Base-by-base conservation (phyloP, 2,888 invertebrate species). In the Lomographa bimaculata region DNA sequence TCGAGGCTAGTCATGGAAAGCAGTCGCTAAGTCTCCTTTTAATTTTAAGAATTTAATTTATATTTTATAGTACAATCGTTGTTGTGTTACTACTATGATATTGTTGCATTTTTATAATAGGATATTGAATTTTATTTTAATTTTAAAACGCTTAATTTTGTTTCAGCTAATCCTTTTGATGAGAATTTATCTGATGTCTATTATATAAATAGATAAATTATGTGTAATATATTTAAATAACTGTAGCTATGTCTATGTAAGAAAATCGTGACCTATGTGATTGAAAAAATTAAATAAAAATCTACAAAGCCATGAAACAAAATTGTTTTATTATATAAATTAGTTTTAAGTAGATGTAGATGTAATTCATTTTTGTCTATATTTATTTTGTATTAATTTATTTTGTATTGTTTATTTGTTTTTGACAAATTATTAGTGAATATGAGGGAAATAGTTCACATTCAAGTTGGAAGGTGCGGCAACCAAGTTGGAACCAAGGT, bases 371-470 rank as follows among this genome's bases (percentile, higher is more conserved):
- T 60, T 63, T 57, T 58, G 57, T 58, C 54, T 63, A 53, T 65
- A 57, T 46, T 71, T 61, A 63, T 61, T 70, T 70, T 61, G 36
- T 14, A 47, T 7, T 45, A 40, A 47, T 54, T 50, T 46, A 40
- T 32, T 43, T 50, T 38, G 45, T 46, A 53, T 57, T 51, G 40
- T 60, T 62, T 64, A 46, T 59, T 58, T 58, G 33, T 57, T 60
- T 64, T 68, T 68, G 60, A 60, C 36, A 79, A 80, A 80, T 78
- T 75, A 14, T 37, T 42, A 17, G 69, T 67, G 19, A 86, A 68
- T 58, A 95, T 95, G 95, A 92, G 95, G 79, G 95, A 95, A 91
- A 95, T 95, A 59, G 94, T 95, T 34, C 94, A 95, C 73, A 83
- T 95, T 50, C 95, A 95, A 79, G 94, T 83, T 16, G 87, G 87